phyloP scores from a whole-genome alignment of 2,888 invertebrate species.

The Plebejus melissa region DNA sequence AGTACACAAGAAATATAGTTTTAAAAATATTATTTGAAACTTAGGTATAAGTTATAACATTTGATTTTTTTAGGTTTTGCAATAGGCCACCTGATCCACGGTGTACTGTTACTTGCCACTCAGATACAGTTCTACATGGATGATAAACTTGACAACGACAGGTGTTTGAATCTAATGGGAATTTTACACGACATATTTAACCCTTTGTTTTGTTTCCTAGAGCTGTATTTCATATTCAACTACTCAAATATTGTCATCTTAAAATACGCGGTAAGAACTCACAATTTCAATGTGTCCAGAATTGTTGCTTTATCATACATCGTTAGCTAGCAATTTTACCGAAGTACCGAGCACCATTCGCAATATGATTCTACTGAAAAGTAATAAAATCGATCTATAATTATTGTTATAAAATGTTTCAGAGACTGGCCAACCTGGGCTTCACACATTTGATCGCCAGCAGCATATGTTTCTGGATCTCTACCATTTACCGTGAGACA shows the following conservation, averaged over 20 bases:
- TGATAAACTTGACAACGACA: background rate
- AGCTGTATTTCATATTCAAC: constrained; percentile 27
- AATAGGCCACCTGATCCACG: background rate
- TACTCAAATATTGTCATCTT: constrained; percentile 26
- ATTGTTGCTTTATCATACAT: no score
- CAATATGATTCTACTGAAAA: no score
- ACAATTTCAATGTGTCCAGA: background rate
- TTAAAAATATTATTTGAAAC: no score
- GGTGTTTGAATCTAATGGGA: background rate
- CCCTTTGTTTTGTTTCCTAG: constrained; percentile 27
- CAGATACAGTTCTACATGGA: background rate
- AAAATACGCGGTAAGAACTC: background rate
- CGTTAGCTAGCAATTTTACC: no score
- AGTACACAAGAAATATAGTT: no score
- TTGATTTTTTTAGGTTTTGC: constrained; percentile 12
- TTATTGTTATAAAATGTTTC: background rate
- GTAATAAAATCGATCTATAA: no score
- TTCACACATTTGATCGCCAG: constrained; percentile 26
- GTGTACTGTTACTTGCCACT: background rate
- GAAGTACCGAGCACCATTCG: no score
- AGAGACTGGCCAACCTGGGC: constrained; percentile 19
- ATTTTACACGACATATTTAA: background rate
- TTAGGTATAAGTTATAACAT: no score
- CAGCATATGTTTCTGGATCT: constrained; percentile 26
- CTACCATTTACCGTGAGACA: constrained; percentile 23